Conservation (phyloP, 1,140 invertebrate species). For the Cryptotermes secundus region DNA sequence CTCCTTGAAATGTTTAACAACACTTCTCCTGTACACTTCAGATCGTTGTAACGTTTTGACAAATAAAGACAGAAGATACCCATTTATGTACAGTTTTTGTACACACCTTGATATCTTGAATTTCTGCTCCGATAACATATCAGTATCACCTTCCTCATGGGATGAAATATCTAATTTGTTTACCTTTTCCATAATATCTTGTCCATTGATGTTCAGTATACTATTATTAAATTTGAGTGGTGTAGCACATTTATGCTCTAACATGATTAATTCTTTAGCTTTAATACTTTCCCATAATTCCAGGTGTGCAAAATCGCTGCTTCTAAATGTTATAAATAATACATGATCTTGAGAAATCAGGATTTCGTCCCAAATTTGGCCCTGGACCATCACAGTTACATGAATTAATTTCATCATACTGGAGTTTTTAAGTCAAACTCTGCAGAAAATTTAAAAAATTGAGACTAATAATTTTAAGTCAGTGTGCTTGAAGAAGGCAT, state of each 20-base stretch:
- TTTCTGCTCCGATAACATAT: not conserved
- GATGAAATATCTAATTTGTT: not conserved
- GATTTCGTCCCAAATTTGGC: not conserved
- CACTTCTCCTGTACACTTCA: slow-evolving; percentile 8
- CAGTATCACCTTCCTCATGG: not conserved
- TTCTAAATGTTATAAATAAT: not conserved
- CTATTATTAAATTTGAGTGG: not conserved
- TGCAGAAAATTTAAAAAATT: not conserved
- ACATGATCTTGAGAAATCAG: not conserved
- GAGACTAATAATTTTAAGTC: not conserved
- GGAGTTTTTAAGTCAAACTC: not conserved
- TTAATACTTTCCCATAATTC: not conserved
- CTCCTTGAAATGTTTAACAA: slow-evolving; percentile 13
- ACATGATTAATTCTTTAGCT: not conserved
- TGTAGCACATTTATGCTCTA: not conserved
- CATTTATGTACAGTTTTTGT: slow-evolving; percentile 32
- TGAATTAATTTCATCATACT: not conserved
- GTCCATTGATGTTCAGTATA: not conserved
- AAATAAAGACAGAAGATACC: slow-evolving; percentile 34
- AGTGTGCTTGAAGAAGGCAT: not conserved
- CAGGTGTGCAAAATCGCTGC: not conserved
- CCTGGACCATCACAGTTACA: not conserved
- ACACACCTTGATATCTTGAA: not conserved
- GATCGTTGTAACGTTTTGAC: slow-evolving; percentile 23
- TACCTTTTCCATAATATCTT: not conserved